Evolutionary conservation across 2,113 vertebrate genomes (phyloP).

Genomic region (Prunella himalayana): DNA sequence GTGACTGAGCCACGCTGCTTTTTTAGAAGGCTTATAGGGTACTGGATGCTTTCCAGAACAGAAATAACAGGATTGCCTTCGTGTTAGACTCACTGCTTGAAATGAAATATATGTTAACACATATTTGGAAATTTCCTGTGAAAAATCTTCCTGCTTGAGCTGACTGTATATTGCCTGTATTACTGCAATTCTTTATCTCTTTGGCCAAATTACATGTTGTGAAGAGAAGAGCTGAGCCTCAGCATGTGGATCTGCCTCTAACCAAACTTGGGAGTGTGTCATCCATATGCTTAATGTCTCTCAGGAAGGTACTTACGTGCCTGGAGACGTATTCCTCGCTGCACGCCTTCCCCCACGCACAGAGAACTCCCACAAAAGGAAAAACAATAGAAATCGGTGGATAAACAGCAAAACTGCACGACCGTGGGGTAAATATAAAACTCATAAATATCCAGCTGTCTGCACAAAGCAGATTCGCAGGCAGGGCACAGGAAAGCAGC

Average conservation of each 20-base stretch:
- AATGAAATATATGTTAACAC: slow-evolving; percentile 17
- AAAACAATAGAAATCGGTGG: neutral
- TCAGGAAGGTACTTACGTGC: neutral
- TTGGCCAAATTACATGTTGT: neutral
- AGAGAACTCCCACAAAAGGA: neutral
- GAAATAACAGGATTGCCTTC: slow-evolving; percentile 51
- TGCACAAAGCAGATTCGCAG: slow-evolving; percentile 7
- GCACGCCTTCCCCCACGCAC: neutral
- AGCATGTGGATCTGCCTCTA: neutral
- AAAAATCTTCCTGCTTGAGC: neutral
- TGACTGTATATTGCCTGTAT: neutral
- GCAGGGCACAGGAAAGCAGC: neutral
- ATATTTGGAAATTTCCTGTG: neutral
- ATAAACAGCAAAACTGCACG: neutral
- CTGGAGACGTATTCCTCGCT: neutral
- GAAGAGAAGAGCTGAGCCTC: neutral
- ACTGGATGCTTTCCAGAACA: slow-evolving; percentile 50
- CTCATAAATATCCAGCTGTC: slow-evolving; percentile 82
- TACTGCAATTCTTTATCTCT: neutral
- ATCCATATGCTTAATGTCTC: slow-evolving; percentile 1
- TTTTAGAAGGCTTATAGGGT: neutral
- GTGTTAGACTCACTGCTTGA: neutral
- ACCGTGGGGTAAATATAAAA: slow-evolving; percentile 58
- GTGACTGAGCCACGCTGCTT: neutral
- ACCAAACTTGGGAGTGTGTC: slow-evolving; percentile 48